Base-by-base conservation (phyloP, 2,113 vertebrate species). In the Rhagologus leucostigma region DNA sequence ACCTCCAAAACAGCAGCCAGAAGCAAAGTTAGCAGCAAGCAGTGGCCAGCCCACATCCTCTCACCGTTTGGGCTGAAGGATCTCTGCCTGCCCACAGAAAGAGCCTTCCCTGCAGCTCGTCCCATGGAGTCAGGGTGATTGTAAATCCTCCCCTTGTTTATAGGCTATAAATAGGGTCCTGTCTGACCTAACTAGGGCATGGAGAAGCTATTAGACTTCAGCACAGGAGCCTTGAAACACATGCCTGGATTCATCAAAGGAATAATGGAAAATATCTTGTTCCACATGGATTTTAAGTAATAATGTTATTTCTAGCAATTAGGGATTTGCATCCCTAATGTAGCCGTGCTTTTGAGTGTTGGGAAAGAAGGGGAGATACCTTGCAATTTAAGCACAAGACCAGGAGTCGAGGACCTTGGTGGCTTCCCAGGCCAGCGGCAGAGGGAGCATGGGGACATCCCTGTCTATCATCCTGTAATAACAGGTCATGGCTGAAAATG, bases 81-180 rank as follows among this genome's bases (percentile, higher is more conserved):
- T 87, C 89, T 3, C 1, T 3, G 39, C 39, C 93, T 92, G 83
- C 60, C 93, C 80, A 5, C 93, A 91, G 91, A 89, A 91, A 56
- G 49, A 95, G 37, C 84, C 84, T 95, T 95, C 89, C 91, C 91
- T 96, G 87, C 94, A 91, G 84, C 91, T 73, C 29, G 49, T 95
- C 96, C 93, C 91, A 68, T 35, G 81, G 74, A 95, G 65, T 89
- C 91, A 93, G 84, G 57, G 87, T 49, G 89, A 91, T 89, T 62
- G 0, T 96, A 97, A 97, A 97, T 97, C 91, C 91, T 97, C 62
- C 60, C 26, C 62, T 89, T 94, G 0, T 91, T 94, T 94, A 83
- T 96, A 87, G 90, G 81, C 93, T 79, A 94, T 96, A 95, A 97
- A 96, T 97, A 95, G 74, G 91, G 96, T 93, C 91, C 95, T 96